Evolutionary conservation across 2,888 invertebrate genomes (phyloP).

Genomic region (Beris chalybata): DNA sequence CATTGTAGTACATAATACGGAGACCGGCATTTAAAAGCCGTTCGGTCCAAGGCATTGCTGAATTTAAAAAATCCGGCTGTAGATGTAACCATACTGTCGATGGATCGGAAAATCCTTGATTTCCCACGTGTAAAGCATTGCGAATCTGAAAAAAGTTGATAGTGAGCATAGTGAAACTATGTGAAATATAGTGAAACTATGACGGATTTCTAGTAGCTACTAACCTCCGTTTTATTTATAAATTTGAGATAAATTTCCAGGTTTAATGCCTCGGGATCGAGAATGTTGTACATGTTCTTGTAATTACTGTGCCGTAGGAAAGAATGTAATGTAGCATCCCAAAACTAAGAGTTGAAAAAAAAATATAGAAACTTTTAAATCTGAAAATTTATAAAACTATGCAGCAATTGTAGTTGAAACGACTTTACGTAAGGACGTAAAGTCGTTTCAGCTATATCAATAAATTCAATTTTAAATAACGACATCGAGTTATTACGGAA

Average conservation of each 20-base stretch:
- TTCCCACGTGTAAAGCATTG: slow-evolving; percentile 60
- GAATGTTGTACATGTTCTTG: slow-evolving; percentile 59
- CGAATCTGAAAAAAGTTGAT: slow-evolving; percentile 46
- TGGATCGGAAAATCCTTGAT: slow-evolving; percentile 59
- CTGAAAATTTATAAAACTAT: too few relatives aligned
- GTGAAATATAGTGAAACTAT: too few relatives aligned
- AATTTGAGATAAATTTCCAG: slow-evolving; percentile 49
- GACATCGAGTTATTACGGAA: too few relatives aligned
- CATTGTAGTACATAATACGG: slow-evolving; percentile 54
- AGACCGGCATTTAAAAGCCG: slow-evolving; percentile 60
- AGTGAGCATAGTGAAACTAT: too few relatives aligned
- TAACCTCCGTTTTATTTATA: slow-evolving; percentile 53
- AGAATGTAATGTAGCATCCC: slow-evolving; percentile 58
- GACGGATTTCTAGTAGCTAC: neutral
- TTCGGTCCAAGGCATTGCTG: slow-evolving; percentile 62
- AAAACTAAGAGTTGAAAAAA: slow-evolving; percentile 55
- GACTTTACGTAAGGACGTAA: too few relatives aligned
- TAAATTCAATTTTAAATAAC: too few relatives aligned
- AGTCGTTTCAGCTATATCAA: too few relatives aligned
- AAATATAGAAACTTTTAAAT: too few relatives aligned
- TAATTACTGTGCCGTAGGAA: slow-evolving; percentile 57
- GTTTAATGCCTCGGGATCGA: slow-evolving; percentile 54
- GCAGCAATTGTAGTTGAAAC: too few relatives aligned
- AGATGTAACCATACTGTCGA: slow-evolving; percentile 59
- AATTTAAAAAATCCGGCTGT: slow-evolving; percentile 61